phyloP scores from a whole-genome alignment of 2,888 invertebrate species.

The Athalia circularis region DNA sequence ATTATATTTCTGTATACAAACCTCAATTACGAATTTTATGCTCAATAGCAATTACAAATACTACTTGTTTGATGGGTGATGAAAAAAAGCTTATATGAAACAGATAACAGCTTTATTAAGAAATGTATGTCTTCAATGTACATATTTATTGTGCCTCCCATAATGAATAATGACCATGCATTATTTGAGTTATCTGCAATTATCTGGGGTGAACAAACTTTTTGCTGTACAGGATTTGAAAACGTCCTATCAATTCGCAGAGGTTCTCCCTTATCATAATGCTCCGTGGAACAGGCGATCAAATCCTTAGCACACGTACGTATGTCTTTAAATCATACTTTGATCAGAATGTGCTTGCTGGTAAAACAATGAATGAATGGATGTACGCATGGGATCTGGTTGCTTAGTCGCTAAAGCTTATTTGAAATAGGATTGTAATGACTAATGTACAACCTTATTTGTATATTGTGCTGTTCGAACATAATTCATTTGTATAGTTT shows the following conservation, averaged over 20 bases:
- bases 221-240: slow-evolving; percentile 24
- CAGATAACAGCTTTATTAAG: slow-evolving; percentile 21
- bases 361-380: not conserved
- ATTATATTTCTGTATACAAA: not conserved
- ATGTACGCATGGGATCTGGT: slow-evolving; percentile 19
- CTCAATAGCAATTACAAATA: not conserved
- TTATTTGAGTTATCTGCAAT: slow-evolving; percentile 7
- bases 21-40: not conserved
- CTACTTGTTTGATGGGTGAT: slow-evolving; percentile 7
- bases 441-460: not conserved
- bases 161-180: not conserved
- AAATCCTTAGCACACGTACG: slow-evolving; percentile 12
- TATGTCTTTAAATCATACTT: slow-evolving; percentile 4
- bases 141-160: slow-evolving; percentile 1
- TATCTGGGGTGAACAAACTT: not conserved
- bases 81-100: not conserved
- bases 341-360: not conserved
- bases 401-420: slow-evolving; percentile 10
- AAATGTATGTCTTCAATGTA: slow-evolving; percentile 17
- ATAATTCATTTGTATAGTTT: not conserved
- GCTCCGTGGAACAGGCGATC: not conserved
- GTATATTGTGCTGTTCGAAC: not conserved
- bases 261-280: not conserved
- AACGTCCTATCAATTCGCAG: not conserved
- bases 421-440: not conserved